Conservation (phyloP, 2,113 vertebrate species). For the Camelus bactrianus region DNA sequence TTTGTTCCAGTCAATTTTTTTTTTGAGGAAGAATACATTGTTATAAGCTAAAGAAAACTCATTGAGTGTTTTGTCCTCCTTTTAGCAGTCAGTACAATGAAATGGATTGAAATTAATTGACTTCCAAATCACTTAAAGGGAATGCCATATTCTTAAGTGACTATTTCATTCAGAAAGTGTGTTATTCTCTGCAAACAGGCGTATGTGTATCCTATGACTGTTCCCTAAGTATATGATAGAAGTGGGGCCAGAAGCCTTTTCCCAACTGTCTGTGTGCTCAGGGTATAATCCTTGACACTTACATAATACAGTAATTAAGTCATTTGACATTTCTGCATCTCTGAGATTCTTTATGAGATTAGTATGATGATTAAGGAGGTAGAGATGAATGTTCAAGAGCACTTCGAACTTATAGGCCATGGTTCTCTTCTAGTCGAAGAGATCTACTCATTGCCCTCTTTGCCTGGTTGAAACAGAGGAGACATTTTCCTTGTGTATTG, state of each 20-base stretch:
- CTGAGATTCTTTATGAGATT: conserved; percentile 47
- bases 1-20: conserved; percentile 21
- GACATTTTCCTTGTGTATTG: neutral
- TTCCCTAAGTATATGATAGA: neutral
- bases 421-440: neutral
- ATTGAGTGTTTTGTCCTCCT: neutral
- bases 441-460: neutral
- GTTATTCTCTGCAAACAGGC: neutral
- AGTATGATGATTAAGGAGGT: conserved; percentile 26
- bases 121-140: conserved; percentile 40
- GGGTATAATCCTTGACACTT: conserved; percentile 7
- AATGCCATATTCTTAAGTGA: conserved; percentile 17
- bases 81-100: neutral
- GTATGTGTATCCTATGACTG: neutral
- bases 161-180: neutral
- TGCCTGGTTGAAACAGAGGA: neutral
- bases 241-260: neutral
- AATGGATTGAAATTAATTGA: conserved; percentile 36
- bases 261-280: neutral
- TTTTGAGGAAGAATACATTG: neutral
- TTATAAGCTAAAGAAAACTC: neutral
- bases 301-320: neutral
- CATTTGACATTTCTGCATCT: conserved; percentile 40
- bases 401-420: neutral
- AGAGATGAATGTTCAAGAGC: neutral